Conservation (phyloP, 2,113 vertebrate species). For the Xyliphius kryptos region DNA sequence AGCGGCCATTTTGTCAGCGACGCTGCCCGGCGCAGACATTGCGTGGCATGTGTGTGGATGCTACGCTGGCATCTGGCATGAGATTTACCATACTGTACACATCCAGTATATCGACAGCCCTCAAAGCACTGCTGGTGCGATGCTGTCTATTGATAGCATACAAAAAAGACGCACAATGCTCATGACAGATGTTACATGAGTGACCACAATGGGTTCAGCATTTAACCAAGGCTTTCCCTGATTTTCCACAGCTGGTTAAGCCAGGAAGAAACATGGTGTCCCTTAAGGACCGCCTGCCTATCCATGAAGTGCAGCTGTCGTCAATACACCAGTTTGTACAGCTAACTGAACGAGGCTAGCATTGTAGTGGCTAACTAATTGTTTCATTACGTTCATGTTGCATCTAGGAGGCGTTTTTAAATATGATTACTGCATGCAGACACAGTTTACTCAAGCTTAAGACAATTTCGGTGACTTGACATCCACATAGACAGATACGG, state of each 20-base stretch:
- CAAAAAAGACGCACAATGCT: neutral
- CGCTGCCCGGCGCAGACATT: conserved; percentile 57
- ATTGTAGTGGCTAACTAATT: no score
- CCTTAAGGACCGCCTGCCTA: neutral
- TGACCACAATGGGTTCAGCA: neutral
- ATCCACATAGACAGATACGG: no score
- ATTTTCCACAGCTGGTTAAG: neutral
- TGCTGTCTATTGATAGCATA: conserved; percentile 1
- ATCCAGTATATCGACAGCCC: neutral
- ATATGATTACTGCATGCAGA: no score
- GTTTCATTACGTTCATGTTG: no score
- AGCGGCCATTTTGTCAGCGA: conserved; percentile 69
- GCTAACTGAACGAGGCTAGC: no score
- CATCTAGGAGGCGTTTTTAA: no score
- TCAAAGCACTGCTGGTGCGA: neutral
- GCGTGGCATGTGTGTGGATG: conserved; percentile 48
- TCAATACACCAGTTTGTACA: neutral
- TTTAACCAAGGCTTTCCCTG: neutral
- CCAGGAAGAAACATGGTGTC: neutral
- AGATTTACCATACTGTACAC: conserved; percentile 17
- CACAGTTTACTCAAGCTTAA: no score
- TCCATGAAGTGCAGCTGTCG: neutral
- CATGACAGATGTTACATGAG: conserved; percentile 8
- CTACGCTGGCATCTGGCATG: conserved; percentile 54
- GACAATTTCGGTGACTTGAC: no score